Evolutionary conservation across 2,797 vertebrate genomes (phyloP), one percentile per base, ranked within the genome.

Genomic region (Knipowitschia caucasica): DNA sequence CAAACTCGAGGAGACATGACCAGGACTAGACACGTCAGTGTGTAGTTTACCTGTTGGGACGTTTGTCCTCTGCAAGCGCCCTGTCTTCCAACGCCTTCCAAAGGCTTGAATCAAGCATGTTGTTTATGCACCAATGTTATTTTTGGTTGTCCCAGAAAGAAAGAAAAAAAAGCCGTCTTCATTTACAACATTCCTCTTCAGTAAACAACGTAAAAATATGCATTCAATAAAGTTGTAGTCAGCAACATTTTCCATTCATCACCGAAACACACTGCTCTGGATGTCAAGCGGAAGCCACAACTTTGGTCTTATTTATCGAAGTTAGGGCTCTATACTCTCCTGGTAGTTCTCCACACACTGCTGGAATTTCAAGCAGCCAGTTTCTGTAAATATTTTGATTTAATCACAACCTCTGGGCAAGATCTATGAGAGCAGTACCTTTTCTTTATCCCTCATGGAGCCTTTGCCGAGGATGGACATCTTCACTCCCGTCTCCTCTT

Each of bases 391-490:
- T 50, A 71, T 68, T 64, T 66, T 15, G 17, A 26, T 49, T 56
- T 52, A 50, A 69, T 67, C 25, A 18, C 62, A 45, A 52, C 26
- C 25, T 61, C 35, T 12, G 8, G 54, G 4, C 51, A 17, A 53
- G 53, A 26, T 33, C 33, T 27, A 67, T 70, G 44, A 59, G 50
- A 64, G 67, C 43, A 7, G 64, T 42, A 34, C 68, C 94, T 98
- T 98, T 69, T 89, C 92, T 93, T 99, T 99, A 83, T 99, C 97
- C 75, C 96, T 93, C 96, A 99, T 99, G 71, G 97, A 99, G 66
- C 96, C 97, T 89, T 99, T 99, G 49, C 97, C 97, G 20, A 99
- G 91, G 84, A 99, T 99, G 72, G 97, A 99, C 97, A 99, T 99
- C 91, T 99, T 99, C 82, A 95, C 95, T 67, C 95, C 95, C 3